These are phyloP conservation scores for Trogon melanurus DNA, from an alignment of 2,113 vertebrate species.

Conservation along the genomic window DNA sequence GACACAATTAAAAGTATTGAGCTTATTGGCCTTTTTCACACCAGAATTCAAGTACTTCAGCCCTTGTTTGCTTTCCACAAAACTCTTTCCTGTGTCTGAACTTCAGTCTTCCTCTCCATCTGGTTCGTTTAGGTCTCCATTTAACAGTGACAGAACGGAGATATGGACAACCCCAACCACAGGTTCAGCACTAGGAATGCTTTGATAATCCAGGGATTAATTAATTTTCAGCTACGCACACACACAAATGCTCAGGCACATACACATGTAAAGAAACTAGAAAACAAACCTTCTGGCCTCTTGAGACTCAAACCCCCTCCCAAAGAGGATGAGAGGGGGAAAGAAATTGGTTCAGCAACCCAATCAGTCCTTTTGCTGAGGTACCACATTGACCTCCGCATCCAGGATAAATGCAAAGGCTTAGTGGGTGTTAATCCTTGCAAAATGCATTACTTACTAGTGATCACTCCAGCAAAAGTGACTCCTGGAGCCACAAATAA, in stretches of 20 bases:
- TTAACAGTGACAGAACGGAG: background rate
- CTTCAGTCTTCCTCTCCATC: background rate
- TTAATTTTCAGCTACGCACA: background rate
- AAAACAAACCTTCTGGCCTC: background rate
- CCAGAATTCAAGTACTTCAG: background rate
- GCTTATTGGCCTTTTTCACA: background rate
- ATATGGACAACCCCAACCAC: background rate
- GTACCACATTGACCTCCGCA: background rate
- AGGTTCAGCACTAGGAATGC: background rate
- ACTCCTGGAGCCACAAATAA: background rate
- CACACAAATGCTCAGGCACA: background rate
- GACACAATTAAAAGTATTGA: background rate
- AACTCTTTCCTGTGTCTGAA: background rate
- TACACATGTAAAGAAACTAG: background rate
- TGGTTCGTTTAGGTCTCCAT: background rate
- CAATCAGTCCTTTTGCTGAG: background rate
- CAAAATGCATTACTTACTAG: background rate
- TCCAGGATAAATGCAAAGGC: background rate
- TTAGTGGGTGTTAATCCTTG: conserved; percentile 28
- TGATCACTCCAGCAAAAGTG: background rate
- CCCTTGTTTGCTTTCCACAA: background rate
- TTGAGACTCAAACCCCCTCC: background rate
- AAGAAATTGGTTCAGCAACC: background rate
- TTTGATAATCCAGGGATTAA: background rate
- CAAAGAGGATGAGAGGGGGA: background rate